Conservation (phyloP, 2,113 vertebrate genomes). For the Microcebus griseorufus region DNA sequence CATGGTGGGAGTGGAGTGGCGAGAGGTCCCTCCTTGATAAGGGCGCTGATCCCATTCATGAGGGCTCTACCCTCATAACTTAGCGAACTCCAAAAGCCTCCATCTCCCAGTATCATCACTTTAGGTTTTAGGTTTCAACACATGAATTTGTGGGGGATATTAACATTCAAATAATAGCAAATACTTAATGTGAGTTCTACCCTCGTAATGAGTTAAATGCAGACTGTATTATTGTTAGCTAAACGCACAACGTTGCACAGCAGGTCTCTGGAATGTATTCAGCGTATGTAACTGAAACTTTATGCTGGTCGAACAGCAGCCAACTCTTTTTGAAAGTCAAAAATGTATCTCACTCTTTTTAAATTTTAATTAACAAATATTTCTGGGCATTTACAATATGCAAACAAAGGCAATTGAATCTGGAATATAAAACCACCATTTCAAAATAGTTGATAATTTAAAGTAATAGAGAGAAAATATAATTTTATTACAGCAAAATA, state of each 20-base stretch:
- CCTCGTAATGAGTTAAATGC: background rate
- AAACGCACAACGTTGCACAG: background rate
- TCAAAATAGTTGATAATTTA: background rate
- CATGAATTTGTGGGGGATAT: background rate
- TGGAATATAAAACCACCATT: background rate
- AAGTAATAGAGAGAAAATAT: background rate
- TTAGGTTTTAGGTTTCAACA: background rate
- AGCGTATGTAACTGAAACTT: background rate
- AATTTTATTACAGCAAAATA: background rate
- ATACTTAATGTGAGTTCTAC: background rate
- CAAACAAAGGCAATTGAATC: background rate
- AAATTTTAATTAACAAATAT: background rate
- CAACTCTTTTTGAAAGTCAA: background rate
- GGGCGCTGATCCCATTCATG: background rate
- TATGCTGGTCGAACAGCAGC: accelerated
- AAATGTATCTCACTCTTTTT: background rate
- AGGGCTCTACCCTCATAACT: background rate
- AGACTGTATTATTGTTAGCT: background rate
- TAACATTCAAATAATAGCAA: background rate
- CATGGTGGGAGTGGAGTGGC: background rate
- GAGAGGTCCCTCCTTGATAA: background rate
- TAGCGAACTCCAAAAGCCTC: too few species aligned
- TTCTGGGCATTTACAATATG: background rate
- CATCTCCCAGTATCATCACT: too few species aligned
- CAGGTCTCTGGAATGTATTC: background rate